A percentile compares a stretch with the other conserved stretches of the same genome.
These are phyloP conservation scores for Hyles lineata DNA, from an alignment of 2,888 invertebrate genomes.

Conservation along the genomic window DNA sequence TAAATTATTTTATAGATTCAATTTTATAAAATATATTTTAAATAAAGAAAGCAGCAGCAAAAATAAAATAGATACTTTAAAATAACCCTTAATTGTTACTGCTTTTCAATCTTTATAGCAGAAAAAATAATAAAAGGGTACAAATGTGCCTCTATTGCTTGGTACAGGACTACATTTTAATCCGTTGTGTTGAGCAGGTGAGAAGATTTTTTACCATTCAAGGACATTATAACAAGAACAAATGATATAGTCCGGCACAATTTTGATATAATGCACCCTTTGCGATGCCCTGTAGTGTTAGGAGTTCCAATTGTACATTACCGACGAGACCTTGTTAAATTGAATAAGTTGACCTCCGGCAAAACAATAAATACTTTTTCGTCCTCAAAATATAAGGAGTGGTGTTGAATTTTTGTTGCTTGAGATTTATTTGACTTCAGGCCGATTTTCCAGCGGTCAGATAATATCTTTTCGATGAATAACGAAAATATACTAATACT, in stretches of 20 bases:
- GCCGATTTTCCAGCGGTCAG: no score
- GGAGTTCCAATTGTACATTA: neutral
- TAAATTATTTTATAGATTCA: no score
- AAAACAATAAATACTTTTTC: no score
- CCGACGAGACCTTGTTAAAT: neutral
- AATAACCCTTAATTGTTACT: neutral
- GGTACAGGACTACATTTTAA: neutral
- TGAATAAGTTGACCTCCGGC: neutral
- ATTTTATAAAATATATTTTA: no score
- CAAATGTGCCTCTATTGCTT: neutral
- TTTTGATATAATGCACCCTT: neutral
- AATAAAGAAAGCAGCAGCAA: neutral
- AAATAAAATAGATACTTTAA: neutral
- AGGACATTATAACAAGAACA: neutral
- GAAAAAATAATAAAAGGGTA: neutral
- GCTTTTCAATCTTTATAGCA: neutral
- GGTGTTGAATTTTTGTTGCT: no score
- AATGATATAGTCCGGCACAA: neutral
- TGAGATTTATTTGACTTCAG: no score
- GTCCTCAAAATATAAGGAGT: no score
- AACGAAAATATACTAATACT: no score
- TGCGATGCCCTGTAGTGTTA: neutral
- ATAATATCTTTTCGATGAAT: no score
- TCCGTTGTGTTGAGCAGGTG: neutral
- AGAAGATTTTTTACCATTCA: neutral